Conservation (phyloP, 2,888 invertebrate species). For the Phymatocera aterrima region DNA sequence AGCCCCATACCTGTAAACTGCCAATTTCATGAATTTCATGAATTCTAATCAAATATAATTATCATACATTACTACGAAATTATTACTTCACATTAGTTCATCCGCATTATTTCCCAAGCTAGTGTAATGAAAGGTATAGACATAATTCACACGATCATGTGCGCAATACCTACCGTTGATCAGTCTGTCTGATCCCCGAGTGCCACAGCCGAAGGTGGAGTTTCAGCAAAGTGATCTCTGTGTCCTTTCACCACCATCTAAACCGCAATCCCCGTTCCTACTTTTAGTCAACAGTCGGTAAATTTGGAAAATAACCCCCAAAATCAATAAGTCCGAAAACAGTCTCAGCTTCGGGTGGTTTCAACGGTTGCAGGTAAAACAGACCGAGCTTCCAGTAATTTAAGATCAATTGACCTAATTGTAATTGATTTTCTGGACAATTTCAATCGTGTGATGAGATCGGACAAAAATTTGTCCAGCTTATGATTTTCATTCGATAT, state of each 20-base stretch:
- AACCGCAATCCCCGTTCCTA: slow-evolving; percentile 41
- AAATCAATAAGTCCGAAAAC: slow-evolving; percentile 12
- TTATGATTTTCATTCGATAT: neutral
- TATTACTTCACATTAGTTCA: slow-evolving; percentile 1
- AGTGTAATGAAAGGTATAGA: neutral
- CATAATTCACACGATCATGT: neutral
- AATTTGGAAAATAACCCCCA: slow-evolving; percentile 32
- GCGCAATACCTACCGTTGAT: slow-evolving; percentile 33
- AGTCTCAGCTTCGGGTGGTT: neutral
- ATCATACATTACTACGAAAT: no score
- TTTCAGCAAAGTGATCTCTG: slow-evolving; percentile 37
- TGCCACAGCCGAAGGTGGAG: slow-evolving; percentile 40
- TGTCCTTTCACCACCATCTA: slow-evolving; percentile 37
- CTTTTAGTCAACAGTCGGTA: slow-evolving; percentile 40
- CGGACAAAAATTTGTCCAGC: slow-evolving; percentile 19
- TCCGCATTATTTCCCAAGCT: neutral
- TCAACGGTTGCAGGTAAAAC: slow-evolving; percentile 16
- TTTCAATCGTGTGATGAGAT: neutral
- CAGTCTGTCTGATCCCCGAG: slow-evolving; percentile 36
- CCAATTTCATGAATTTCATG: slow-evolving; percentile 42
- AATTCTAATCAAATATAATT: slow-evolving; percentile 33
- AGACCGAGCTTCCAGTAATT: neutral
- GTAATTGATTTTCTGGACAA: neutral
- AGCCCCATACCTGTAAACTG: slow-evolving; percentile 43
- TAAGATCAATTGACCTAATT: neutral